A percentile compares a stretch with the other conserved stretches of the same genome.
Evolutionary conservation across 2,888 invertebrate species (phyloP).

Genomic region (Tyria jacobaeae): DNA sequence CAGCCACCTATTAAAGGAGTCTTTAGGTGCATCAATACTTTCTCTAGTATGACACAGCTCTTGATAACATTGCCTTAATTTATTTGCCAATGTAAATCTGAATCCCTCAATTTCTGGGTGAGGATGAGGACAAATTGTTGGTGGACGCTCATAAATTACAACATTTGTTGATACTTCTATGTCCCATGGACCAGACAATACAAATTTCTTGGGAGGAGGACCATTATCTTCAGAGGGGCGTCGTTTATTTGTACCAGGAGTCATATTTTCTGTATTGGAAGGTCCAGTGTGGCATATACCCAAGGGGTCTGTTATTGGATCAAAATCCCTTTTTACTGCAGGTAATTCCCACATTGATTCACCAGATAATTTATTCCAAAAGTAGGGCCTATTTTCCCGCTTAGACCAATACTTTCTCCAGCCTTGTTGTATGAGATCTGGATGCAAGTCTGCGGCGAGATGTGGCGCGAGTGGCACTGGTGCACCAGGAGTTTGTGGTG

Average conservation of each 20-base stretch:
- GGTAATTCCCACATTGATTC: constrained; percentile 99
- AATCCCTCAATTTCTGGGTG: constrained; percentile 98
- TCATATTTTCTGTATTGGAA: constrained; percentile 79
- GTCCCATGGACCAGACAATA: constrained; percentile 97
- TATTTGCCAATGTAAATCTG: constrained; percentile 92
- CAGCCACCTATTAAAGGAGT: constrained; percentile 98
- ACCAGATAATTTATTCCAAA: constrained; percentile 98
- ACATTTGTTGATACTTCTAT: constrained; percentile 97
- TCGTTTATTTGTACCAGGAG: constrained; percentile 89
- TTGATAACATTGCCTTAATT: constrained; percentile 96
- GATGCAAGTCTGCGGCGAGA: constrained; percentile 80
- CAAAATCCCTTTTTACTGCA: constrained; percentile 92
- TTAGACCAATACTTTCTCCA: constrained; percentile 99
- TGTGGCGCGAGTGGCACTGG: constrained; percentile 84
- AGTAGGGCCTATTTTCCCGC: constrained; percentile 97
- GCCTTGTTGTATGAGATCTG: constrained; percentile 91
- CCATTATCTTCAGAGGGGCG: constrained; percentile 93
- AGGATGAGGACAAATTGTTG: constrained; percentile 94
- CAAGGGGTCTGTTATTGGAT: constrained; percentile 96
- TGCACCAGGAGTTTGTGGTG: constrained; percentile 87
- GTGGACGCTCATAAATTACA: constrained; percentile 94
- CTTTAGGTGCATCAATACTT: constrained; percentile 97
- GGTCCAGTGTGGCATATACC: constrained; percentile 89
- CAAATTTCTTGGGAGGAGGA: constrained; percentile 94
- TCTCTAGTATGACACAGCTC: constrained; percentile 97